Base-by-base conservation (phyloP, 2,797 vertebrate species). In the Eidolon dupreanum region DNA sequence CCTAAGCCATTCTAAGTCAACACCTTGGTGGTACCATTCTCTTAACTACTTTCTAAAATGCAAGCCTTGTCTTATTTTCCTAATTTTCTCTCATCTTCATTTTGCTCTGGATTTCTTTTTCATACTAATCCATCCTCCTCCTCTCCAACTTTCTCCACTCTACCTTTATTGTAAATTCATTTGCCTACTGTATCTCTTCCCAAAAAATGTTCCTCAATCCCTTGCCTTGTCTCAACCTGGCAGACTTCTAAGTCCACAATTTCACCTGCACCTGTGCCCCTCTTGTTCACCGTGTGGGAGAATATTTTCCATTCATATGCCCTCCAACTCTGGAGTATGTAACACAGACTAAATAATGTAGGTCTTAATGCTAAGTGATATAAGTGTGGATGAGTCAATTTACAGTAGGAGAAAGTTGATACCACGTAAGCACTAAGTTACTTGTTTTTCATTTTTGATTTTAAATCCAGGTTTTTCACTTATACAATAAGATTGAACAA, bases 381-480 rank as follows among this genome's bases (percentile, higher is more conserved):
- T 74, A 81, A 28, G 2, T 92, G 16, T 55, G 33, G 26, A 65
- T 71, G 53, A 78, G 6, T 43, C 51, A 70, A 17, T 2, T 51
- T 70, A 59, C 2, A 46, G 75, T 85, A 33, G 12, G 28, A 68
- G 90, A 74, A 93, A 6, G 1, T 43, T 79, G 31, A 22, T 59
- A 55, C 22, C 20, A 63, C 3, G 8, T 61, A 63, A 36, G 4
- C 24, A 24, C 63, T 53, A 38, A 88, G 19, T 51, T 84, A 68
- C 70, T 19, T 81, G 26, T 49, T 53, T 59, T 55, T n/a, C 75
- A 12, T 46, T 46, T 46, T 46, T 46, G 46, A 46, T 46, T 75
- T 74, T 53, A 51, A 95, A 90, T 49, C 24, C 51, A 93, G 11
- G 82, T 55, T 95, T 66, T 93, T 92, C 36, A 41, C 19, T 74